phyloP scores from a whole-genome alignment of 2,888 invertebrate genomes.

The Drosophila stalkeri region DNA sequence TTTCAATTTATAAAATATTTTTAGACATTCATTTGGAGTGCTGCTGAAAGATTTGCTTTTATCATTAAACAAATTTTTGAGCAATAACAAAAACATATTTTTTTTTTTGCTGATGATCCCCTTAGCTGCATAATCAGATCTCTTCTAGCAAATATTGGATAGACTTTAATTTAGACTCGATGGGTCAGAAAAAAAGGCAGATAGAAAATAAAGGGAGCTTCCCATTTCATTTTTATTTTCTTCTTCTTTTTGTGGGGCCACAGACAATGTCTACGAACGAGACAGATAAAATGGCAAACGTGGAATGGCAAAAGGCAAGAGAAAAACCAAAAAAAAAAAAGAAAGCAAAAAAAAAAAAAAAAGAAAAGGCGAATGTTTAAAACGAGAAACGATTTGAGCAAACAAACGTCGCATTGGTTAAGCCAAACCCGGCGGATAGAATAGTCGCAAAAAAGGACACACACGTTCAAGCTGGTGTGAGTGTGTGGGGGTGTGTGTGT shows the following conservation, averaged over 20 bases:
- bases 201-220: conserved; percentile 19
- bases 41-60: background rate
- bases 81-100: background rate
- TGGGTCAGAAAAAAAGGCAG: background rate
- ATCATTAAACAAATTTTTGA: background rate
- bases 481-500: background rate
- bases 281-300: conserved; percentile 48
- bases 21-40: background rate
- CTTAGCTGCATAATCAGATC: background rate
- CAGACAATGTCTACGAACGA: conserved; percentile 49
- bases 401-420: conserved; percentile 70
- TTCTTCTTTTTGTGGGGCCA: conserved; percentile 7
- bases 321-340: conserved; percentile 19
- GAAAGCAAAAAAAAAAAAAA: conserved; percentile 13
- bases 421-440: conserved; percentile 65
- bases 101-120: background rate
- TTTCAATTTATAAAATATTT: background rate
- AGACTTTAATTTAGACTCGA: conserved; percentile 22
- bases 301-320: conserved; percentile 34
- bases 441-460: conserved; percentile 46
- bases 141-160: conserved; percentile 4
- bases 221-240: conserved; percentile 3
- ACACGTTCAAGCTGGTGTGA: conserved; percentile 40
- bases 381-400: conserved; percentile 70
- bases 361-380: conserved; percentile 62